phyloP scores from a whole-genome alignment of 1,140 invertebrate genomes.

The Helicoverpa armigera region DNA sequence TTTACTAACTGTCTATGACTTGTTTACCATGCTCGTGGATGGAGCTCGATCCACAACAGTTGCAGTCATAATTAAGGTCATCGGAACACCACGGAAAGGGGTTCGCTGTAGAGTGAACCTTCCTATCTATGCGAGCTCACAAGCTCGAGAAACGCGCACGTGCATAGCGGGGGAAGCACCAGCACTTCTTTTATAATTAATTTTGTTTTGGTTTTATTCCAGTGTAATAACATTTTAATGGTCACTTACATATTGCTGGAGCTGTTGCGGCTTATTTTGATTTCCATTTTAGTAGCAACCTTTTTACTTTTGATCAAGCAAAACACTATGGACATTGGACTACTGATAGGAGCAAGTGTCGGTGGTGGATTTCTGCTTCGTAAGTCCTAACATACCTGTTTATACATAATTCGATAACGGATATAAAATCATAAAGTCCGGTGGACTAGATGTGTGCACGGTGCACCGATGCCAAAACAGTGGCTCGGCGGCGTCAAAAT shows the following conservation, averaged over 20 bases:
- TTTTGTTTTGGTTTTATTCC: conserved; percentile 1
- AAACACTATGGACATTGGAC: conserved; percentile 81
- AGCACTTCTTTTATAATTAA: background rate
- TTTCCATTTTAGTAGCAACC: conserved; percentile 63
- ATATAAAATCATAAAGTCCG: too few relatives aligned
- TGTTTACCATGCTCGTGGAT: too few relatives aligned
- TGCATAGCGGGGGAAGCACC: too few relatives aligned
- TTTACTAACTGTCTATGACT: too few relatives aligned
- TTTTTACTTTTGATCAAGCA: conserved; percentile 74
- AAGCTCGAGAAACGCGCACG: too few relatives aligned
- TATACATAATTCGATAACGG: background rate
- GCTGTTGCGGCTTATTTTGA: conserved; percentile 67
- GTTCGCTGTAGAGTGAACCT: background rate
- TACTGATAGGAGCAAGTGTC: conserved; percentile 79
- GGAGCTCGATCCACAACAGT: too few relatives aligned
- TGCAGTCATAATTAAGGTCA: too few relatives aligned
- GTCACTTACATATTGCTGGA: conserved; percentile 72
- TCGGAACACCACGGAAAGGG: too few relatives aligned
- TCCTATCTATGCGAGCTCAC: too few relatives aligned
- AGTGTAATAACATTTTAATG: conserved; percentile 77
- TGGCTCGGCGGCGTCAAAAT: too few relatives aligned
- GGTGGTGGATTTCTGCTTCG: conserved; percentile 71
- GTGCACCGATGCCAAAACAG: too few relatives aligned
- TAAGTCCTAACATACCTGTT: conserved; percentile 60
- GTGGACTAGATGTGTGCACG: background rate